A percentile compares a stretch with the other conserved stretches of the same genome.
Evolutionary conservation across 2,113 vertebrate species (phyloP).

Genomic region (Odocoileus virginianus): DNA sequence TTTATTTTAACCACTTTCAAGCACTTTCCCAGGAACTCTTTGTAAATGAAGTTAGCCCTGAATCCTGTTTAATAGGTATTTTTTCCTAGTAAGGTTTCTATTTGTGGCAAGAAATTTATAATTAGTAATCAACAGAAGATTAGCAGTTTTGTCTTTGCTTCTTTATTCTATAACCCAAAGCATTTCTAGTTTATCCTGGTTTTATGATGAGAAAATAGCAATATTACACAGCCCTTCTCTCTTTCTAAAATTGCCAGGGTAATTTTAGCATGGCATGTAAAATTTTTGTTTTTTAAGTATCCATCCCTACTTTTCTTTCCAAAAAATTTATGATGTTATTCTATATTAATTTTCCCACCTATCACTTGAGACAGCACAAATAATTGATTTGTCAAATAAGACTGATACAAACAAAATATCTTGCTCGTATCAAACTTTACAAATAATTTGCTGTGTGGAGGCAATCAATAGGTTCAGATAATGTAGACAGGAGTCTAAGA

Average conservation of each 20-base stretch:
- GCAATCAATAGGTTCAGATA: not conserved
- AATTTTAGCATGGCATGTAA: not conserved
- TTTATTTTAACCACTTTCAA: not conserved
- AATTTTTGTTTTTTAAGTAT: not conserved
- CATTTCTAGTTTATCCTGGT: not conserved
- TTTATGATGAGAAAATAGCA: not conserved
- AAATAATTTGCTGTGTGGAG: not conserved
- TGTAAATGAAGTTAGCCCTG: not conserved
- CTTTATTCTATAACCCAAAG: not conserved
- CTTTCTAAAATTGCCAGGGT: not conserved
- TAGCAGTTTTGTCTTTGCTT: not conserved
- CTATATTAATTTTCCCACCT: not conserved
- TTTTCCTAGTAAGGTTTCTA: not conserved
- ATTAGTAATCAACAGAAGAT: not conserved
- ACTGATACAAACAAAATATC: not conserved
- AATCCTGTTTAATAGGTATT: not conserved
- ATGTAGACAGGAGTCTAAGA: not conserved
- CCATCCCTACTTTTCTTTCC: not conserved
- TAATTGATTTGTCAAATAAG: not conserved
- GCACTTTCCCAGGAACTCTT: not conserved
- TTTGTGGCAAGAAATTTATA: not conserved
- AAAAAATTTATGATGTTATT: not conserved
- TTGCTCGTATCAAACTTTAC: not conserved
- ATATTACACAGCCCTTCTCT: not conserved
- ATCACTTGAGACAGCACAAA: not conserved